A percentile compares a stretch with the other conserved stretches of the same genome.
phyloP scores from a whole-genome alignment of 2,113 vertebrate species.

The Vimba vimba region DNA sequence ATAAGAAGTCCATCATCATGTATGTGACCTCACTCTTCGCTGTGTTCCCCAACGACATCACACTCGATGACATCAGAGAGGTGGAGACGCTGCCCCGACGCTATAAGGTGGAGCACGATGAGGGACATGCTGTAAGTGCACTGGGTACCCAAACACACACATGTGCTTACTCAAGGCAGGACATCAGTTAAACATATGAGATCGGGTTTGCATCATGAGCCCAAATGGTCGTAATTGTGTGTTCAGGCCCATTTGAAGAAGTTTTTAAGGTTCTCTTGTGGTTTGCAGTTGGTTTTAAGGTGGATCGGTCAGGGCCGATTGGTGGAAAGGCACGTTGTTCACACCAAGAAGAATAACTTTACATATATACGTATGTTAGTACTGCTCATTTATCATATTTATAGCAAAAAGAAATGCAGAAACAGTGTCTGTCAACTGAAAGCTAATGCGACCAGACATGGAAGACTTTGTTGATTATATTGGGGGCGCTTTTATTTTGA shows the following conservation, averaged over 20 bases:
- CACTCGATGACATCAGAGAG: slow-evolving; percentile 92
- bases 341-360: neutral
- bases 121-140: slow-evolving; percentile 19
- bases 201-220: neutral
- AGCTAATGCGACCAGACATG: neutral
- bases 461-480: too few species aligned
- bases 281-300: neutral
- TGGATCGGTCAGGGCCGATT: neutral
- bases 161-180: neutral
- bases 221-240: neutral
- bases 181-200: neutral
- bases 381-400: neutral
- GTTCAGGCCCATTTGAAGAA: neutral
- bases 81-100: slow-evolving; percentile 93
- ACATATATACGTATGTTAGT: neutral
- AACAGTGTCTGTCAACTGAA: neutral
- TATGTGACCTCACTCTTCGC: slow-evolving; percentile 97
- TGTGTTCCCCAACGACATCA: slow-evolving; percentile 94
- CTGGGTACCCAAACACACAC: neutral
- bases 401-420: neutral
- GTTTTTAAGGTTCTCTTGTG: neutral
- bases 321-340: neutral
- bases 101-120: slow-evolving; percentile 85
- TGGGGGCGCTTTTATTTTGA: too few species aligned
- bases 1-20: slow-evolving; percentile 99